Evolutionary conservation across 2,113 vertebrate species (phyloP).

Genomic region (Saccopteryx leptura): DNA sequence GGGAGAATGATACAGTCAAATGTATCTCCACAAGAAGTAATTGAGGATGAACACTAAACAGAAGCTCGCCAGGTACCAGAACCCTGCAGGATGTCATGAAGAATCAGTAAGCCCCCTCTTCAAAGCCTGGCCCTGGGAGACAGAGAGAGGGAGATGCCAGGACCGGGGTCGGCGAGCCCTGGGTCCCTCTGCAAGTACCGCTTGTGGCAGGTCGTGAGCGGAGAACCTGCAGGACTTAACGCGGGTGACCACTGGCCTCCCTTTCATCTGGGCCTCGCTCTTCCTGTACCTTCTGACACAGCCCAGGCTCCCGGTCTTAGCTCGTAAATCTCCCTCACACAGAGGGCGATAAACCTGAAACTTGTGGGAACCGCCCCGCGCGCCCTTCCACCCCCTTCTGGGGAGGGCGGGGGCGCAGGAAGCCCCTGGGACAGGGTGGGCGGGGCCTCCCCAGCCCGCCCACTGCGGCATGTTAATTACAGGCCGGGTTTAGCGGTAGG

Average conservation of each 20-base stretch:
- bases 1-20: background rate
- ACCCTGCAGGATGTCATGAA: background rate
- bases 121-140: accelerated
- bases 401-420: constrained; percentile 80
- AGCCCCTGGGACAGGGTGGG: constrained; percentile 83
- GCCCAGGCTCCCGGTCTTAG: constrained; percentile 70
- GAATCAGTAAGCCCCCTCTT: accelerated
- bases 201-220: background rate
- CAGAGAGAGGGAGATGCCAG: background rate
- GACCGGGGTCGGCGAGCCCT: background rate
- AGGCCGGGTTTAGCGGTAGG: constrained; percentile 29
- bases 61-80: background rate
- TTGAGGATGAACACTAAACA: background rate
- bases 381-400: background rate
- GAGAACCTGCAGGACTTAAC: constrained; percentile 32
- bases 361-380: constrained; percentile 58
- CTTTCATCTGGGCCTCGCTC: background rate
- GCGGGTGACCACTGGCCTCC: constrained; percentile 77
- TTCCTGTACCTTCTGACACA: constrained; percentile 1
- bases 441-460: background rate
- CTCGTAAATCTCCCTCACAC: constrained; percentile 87
- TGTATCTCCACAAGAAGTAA: background rate
- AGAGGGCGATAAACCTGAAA: constrained; percentile 85
- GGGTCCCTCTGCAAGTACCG: accelerated
- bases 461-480: constrained; percentile 84